Conservation (phyloP, 2,797 vertebrate genomes). For the Coregonus suidteri region DNA sequence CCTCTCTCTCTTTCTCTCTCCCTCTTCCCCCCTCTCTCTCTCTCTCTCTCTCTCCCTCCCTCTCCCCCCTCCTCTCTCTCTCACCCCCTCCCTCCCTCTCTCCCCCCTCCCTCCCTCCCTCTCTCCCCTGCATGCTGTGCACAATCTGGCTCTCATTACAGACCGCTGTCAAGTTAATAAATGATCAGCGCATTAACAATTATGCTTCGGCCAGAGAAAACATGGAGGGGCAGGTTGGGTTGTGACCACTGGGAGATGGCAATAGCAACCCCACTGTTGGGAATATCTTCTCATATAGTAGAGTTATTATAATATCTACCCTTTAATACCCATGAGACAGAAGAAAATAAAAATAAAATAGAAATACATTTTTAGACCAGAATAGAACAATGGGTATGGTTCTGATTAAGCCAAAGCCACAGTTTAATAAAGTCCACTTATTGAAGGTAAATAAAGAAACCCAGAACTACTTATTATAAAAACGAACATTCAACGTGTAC, state of each 20-base stretch:
- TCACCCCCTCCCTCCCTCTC: not conserved
- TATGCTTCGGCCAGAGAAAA: conserved; percentile 9
- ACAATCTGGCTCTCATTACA: not conserved
- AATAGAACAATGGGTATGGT: conserved; percentile 12
- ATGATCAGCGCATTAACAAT: conserved; percentile 5
- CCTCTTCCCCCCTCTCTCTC: too few relatives aligned
- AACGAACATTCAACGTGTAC: not conserved
- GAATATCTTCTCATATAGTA: not conserved
- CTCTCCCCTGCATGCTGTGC: not conserved
- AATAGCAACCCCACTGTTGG: not conserved
- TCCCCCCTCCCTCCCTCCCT: not conserved
- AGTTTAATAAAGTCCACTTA: conserved; percentile 31
- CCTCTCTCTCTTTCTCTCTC: too few relatives aligned
- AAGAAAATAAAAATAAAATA: not conserved
- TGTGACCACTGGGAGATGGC: not conserved
- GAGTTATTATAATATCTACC: not conserved
- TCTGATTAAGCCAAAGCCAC: conserved; percentile 10
- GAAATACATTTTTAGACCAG: not conserved
- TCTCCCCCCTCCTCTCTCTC: not conserved
- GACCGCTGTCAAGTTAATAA: not conserved
- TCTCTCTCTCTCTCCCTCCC: too few relatives aligned
- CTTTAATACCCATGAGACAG: not conserved
- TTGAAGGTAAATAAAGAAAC: conserved; percentile 20
- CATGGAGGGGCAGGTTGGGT: not conserved
- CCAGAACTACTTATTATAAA: conserved; percentile 26